Base-by-base conservation (phyloP, 1,140 invertebrate genomes). In the Periplaneta americana region DNA sequence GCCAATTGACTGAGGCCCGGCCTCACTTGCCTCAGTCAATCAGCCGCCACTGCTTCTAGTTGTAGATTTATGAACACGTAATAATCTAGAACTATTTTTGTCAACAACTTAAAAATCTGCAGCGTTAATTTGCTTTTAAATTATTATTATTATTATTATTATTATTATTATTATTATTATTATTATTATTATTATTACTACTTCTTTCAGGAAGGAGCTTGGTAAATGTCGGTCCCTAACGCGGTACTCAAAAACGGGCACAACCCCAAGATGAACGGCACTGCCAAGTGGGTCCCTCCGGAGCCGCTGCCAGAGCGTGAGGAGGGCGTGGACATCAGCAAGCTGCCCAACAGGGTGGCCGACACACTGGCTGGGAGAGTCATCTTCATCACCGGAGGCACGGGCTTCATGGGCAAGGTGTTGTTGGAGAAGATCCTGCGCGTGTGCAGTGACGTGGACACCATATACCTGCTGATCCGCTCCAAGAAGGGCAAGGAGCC, bases 401-500 rank as follows among this genome's bases (percentile, higher is more conserved):
- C 93, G 9, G 94, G 94, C 18, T 95, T 95, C 85, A 86, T 95
- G 39, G 94, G 94, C 18, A 95, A 94, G 88, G 92, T 94, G 0
- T 85, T 95, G 9, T 86, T 95, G 1, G 94, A 95, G 86, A 95
- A 95, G 86, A 87, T 95, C 57, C 87, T 95, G 22, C 87, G 93
- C 48, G 91, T 89, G 80, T 89, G 93, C 84, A 92, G 93, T 0
- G 91, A 92, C 35, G 87, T 97, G 2, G 91, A 90, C 34, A 93
- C 91, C 80, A 93, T 98, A 39, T 95, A 95, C 86, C 85, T 97
- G 34, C 88, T 98, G 2, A 91, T 98, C 80, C 90, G 96, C 76
- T 87, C 92, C 1, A 97, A 97, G 88, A 95, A 95, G 86, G 94
- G 93, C 11, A 94, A 95, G 86, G 91, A 92, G 80, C 93, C 95